Evolutionary conservation across 23 tunicate genomes (phyloP).

Genomic region (Halocynthia roretzi): DNA sequence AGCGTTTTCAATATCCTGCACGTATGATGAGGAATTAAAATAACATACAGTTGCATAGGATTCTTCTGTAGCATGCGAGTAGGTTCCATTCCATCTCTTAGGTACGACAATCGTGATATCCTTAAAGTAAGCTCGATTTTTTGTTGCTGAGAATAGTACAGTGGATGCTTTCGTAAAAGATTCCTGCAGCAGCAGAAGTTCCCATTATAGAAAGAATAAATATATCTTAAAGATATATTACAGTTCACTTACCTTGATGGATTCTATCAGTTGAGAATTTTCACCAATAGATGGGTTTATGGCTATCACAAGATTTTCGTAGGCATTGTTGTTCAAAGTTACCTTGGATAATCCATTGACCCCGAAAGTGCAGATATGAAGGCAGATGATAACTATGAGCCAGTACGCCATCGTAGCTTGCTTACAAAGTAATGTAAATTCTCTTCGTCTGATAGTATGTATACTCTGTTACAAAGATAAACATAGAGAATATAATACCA

Average conservation of each 20-base stretch:
- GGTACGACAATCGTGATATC: constrained; percentile 52
- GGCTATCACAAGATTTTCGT: constrained; percentile 35
- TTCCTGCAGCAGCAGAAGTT: background rate
- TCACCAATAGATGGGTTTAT: constrained; percentile 61
- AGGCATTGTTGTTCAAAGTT: no score
- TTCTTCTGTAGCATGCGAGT: background rate
- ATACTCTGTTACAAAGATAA: no score
- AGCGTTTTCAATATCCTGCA: no score
- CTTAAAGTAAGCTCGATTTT: constrained; percentile 47
- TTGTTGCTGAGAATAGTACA: constrained; percentile 40
- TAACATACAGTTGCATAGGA: constrained; percentile 13
- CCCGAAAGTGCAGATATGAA: no score
- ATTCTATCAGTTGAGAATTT: constrained; percentile 18
- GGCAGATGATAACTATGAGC: no score
- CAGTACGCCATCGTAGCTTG: no score
- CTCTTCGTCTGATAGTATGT: no score
- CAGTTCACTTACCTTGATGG: constrained; percentile 26
- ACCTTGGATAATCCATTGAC: no score
- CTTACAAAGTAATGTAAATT: no score
- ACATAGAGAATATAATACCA: no score
- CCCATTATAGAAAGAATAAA: background rate
- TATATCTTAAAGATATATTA: background rate
- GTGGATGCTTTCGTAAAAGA: constrained; percentile 37
- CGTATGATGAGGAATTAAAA: background rate
- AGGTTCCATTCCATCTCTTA: constrained; percentile 19